These are phyloP conservation scores for Calidris pugnax DNA, from an alignment of 2,113 vertebrate species.

Conservation along the genomic window DNA sequence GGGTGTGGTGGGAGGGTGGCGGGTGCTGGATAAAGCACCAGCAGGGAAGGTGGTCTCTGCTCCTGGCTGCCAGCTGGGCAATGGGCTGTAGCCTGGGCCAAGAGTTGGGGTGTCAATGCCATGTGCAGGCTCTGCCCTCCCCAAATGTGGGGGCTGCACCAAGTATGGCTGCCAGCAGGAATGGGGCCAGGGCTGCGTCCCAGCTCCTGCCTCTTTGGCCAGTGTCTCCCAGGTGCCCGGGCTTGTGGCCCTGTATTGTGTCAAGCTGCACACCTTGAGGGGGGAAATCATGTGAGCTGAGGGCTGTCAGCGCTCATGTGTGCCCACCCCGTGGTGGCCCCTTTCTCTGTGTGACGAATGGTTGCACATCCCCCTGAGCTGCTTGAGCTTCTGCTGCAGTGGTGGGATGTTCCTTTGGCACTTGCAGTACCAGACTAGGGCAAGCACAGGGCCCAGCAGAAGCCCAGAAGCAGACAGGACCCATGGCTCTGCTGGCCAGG, in stretches of 20 bases:
- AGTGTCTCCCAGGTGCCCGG: neutral
- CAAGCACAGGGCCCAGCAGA: neutral
- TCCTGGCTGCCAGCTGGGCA: neutral
- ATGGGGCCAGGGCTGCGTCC: neutral
- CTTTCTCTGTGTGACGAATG: neutral
- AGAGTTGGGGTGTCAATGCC: neutral
- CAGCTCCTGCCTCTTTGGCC: neutral
- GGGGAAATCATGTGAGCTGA: fast-evolving
- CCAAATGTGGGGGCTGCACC: neutral
- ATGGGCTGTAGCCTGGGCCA: neutral
- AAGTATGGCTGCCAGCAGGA: neutral
- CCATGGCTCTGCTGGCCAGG: neutral
- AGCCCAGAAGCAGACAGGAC: neutral
- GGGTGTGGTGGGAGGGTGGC: neutral
- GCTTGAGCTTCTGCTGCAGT: neutral
- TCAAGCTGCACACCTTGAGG: neutral
- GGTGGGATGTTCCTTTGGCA: neutral
- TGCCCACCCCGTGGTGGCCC: neutral
- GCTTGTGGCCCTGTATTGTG: neutral
- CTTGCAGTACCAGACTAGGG: neutral
- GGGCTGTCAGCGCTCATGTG: fast-evolving
- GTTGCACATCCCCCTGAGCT: neutral
- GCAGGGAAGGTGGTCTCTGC: neutral
- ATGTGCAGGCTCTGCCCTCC: neutral
- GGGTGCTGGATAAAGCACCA: fast-evolving